Conservation (phyloP, 2,888 invertebrate species). For the Subacronicta megacephala region DNA sequence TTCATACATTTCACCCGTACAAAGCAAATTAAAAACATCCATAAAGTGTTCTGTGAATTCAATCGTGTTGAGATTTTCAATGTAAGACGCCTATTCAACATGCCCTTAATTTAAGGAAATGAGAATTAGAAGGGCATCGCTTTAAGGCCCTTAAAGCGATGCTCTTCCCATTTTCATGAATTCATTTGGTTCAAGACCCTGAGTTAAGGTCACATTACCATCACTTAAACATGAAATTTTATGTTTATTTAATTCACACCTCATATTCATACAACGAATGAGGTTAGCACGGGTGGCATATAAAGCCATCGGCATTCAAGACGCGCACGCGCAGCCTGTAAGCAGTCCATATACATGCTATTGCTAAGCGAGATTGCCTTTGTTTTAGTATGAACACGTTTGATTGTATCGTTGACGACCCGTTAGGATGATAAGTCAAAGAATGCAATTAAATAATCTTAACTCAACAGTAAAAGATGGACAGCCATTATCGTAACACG, state of each 20-base stretch:
- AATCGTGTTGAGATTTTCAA: not conserved
- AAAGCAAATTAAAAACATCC: too few relatives aligned
- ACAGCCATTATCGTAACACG: too few relatives aligned
- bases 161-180: slow-evolving; percentile 34
- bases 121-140: too few relatives aligned
- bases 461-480: too few relatives aligned
- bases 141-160: slow-evolving; percentile 7
- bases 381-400: slow-evolving; percentile 59
- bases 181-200: slow-evolving; percentile 30
- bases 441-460: slow-evolving; percentile 11
- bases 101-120: too few relatives aligned
- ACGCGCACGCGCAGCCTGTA: slow-evolving; percentile 62
- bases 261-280: slow-evolving; percentile 61
- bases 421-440: slow-evolving; percentile 22
- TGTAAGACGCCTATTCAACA: not conserved
- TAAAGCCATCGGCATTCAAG: slow-evolving; percentile 68
- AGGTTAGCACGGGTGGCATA: slow-evolving; percentile 54
- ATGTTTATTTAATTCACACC: slow-evolving; percentile 59
- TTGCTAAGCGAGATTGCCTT: slow-evolving; percentile 56
- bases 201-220: slow-evolving; percentile 53
- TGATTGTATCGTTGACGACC: slow-evolving; percentile 22
- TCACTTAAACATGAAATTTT: slow-evolving; percentile 50
- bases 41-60: too few relatives aligned
- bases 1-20: too few relatives aligned
- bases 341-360: slow-evolving; percentile 76